Percentiles rank a stretch among this genome's conserved stretches.
These are phyloP conservation scores for Drosophila macrothrix DNA, from an alignment of 2,888 invertebrate species.

Conservation along the genomic window DNA sequence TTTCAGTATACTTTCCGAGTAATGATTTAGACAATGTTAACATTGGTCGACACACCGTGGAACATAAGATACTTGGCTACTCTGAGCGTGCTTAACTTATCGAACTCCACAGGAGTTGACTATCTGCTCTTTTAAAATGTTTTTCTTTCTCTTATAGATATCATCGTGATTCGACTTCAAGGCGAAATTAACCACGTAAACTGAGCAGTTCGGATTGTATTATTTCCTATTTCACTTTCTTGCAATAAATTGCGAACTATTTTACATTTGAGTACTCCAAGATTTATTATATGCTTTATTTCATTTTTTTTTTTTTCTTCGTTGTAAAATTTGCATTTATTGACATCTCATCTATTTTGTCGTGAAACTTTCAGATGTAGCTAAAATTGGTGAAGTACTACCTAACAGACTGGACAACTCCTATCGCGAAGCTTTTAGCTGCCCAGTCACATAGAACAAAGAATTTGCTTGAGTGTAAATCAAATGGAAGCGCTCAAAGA, in stretches of 20 bases:
- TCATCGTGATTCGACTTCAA: background rate
- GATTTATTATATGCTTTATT: background rate
- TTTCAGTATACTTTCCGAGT: background rate
- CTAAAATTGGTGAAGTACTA: background rate
- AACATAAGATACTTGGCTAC: background rate
- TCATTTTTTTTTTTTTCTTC: too few species aligned
- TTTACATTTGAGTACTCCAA: background rate
- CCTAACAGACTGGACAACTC: background rate
- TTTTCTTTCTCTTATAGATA: background rate
- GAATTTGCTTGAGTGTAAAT: constrained; percentile 38
- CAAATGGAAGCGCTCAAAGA: constrained; percentile 33
- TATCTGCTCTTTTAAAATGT: background rate
- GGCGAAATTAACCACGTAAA: background rate
- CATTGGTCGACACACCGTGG: too few species aligned
- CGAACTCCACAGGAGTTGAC: background rate
- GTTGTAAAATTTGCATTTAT: background rate
- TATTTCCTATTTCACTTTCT: background rate
- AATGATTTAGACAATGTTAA: background rate
- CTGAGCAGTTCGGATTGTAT: background rate
- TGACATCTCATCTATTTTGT: background rate
- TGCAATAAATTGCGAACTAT: background rate
- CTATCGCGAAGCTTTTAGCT: constrained; percentile 3
- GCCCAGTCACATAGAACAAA: constrained; percentile 44
- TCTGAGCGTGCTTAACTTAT: background rate
- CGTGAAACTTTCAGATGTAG: background rate